Evolutionary conservation across 2,888 invertebrate species (phyloP), one percentile per base, ranked within the genome.

Genomic region (Gordius sp.): DNA sequence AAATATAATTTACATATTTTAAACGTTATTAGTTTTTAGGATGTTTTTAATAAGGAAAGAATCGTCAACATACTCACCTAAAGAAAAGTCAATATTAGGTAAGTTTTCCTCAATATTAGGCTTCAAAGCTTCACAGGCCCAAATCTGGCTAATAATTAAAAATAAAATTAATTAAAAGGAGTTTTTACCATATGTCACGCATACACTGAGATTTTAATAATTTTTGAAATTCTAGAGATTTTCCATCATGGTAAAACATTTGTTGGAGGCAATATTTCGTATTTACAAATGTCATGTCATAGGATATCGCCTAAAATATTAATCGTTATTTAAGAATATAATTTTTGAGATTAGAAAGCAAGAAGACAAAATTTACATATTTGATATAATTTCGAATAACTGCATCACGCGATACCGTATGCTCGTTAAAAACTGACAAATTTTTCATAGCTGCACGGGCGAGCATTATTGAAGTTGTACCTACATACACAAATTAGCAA

Each of bases 201-300:
- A 18, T 18, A 47, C 20, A 4, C 20, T 47, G 8, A 18, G 47
- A 4, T 8, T 8, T n/a, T 20, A 47, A 47, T 47, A 47, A 47
- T 23, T 47, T 47, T 20, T 47, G 13, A 47, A 47, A 47, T n/a
- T n/a, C 4, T n/a, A 18, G n/a, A 4, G 47, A 47, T 47, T 47
- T 47, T 47, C 47, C 47, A 8, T 47, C 47, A 47, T 47, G 47
- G 20, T 47, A 20, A 47, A 54, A 54, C 27, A 54, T 25, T 54
- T 54, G 55, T 54, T 54, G 55, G 8, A 54, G 24, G 27, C 26
- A 24, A 28, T 54, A 54, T 54, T 54, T 54, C 8, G 55, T 26
- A 54, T 54, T 54, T 28, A 25, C 8, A 54, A 54, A 54, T 8
- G 8, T 23, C 8, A 26, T 54, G 24, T 54, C 55, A 28, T 27